Conservation (phyloP, 2,888 invertebrate species). For the Melinaea menophilus region DNA sequence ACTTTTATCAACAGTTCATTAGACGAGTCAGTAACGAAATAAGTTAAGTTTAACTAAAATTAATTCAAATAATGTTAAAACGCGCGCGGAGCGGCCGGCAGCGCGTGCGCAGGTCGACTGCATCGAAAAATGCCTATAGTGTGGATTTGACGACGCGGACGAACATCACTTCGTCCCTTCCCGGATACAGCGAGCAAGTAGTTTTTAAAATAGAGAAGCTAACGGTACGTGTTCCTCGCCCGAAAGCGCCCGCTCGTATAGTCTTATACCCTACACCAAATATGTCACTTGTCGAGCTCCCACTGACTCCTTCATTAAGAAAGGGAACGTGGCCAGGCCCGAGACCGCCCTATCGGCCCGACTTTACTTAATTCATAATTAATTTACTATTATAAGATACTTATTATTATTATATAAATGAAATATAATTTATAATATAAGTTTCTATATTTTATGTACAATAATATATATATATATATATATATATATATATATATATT, state of each 20-base stretch:
- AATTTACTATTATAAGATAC: no score
- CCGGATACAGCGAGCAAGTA: slow-evolving; percentile 74
- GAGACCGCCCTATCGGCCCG: slow-evolving; percentile 1
- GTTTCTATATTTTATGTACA: no score
- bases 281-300: slow-evolving; percentile 67
- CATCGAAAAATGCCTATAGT: slow-evolving; percentile 70
- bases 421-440: no score
- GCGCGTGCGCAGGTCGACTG: slow-evolving; percentile 75
- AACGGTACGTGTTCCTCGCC: slow-evolving; percentile 74
- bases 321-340: neutral
- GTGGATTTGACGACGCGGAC: slow-evolving; percentile 47
- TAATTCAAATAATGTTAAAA: slow-evolving; percentile 60
- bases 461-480: no score
- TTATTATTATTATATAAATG: no score
- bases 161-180: slow-evolving; percentile 65
- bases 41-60: slow-evolving; percentile 59
- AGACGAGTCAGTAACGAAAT: slow-evolving; percentile 47
- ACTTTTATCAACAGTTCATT: slow-evolving; percentile 56
- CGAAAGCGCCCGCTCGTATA: slow-evolving; percentile 74
- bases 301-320: slow-evolving; percentile 24
- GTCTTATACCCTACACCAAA: slow-evolving; percentile 71
- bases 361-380: neutral
- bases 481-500: no score
- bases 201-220: slow-evolving; percentile 76
- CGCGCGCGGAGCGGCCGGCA: slow-evolving; percentile 70